phyloP scores from a whole-genome alignment of 2,797 vertebrate genomes.

The Momotus momota region DNA sequence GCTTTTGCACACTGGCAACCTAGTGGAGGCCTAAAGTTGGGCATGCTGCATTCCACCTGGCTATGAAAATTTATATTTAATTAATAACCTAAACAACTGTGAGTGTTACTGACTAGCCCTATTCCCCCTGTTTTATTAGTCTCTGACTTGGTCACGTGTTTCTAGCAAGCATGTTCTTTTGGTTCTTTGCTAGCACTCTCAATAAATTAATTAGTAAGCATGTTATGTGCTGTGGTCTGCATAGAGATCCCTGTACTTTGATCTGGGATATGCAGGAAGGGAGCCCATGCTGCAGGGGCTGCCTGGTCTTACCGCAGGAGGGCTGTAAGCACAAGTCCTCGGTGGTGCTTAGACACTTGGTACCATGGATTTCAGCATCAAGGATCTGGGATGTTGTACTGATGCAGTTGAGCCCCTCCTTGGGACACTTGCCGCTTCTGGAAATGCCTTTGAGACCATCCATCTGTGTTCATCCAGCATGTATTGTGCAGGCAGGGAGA shows the following conservation, averaged over 20 bases:
- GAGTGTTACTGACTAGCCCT: neutral
- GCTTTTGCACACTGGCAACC: neutral
- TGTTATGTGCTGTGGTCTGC: fast-evolving
- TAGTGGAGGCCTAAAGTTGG: neutral
- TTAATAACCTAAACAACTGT: neutral
- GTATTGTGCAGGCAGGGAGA: neutral
- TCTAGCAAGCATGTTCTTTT: neutral
- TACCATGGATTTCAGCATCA: neutral
- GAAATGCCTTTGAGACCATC: neutral
- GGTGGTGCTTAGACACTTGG: neutral
- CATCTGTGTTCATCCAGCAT: neutral
- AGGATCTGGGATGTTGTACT: neutral
- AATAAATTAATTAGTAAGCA: neutral
- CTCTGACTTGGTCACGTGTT: neutral
- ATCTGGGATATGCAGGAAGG: neutral
- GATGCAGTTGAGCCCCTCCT: neutral
- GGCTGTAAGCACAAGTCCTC: neutral
- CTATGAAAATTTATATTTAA: neutral
- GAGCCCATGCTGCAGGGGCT: neutral
- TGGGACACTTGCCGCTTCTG: neutral
- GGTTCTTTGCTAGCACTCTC: neutral
- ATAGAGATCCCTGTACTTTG: neutral
- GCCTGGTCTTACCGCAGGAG: neutral
- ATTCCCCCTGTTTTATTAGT: neutral
- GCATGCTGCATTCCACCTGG: neutral